phyloP scores from a whole-genome alignment of 2,888 invertebrate species.

The Globia sparganii region DNA sequence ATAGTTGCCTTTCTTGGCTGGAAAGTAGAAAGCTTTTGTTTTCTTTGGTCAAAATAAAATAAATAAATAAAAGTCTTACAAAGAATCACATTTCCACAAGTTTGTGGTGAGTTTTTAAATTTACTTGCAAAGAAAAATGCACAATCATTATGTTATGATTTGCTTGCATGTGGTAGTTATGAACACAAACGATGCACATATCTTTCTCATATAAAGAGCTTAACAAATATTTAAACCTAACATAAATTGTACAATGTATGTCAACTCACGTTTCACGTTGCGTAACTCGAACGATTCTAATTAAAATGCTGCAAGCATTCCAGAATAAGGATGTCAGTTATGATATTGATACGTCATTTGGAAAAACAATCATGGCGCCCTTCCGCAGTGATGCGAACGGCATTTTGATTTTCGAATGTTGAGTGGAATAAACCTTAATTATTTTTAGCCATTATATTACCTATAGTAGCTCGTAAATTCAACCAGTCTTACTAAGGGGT shows the following conservation, averaged over 20 bases:
- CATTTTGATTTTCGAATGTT: constrained; percentile 50
- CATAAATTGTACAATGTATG: constrained; percentile 45
- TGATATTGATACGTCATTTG: constrained; percentile 58
- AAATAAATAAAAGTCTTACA: too few relatives aligned
- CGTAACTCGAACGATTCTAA: constrained; percentile 50
- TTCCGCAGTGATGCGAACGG: constrained; percentile 41
- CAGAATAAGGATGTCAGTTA: constrained; percentile 63
- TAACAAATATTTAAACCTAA: constrained; percentile 45
- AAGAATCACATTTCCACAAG: background rate
- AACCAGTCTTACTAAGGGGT: too few relatives aligned
- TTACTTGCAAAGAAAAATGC: background rate
- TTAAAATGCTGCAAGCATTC: constrained; percentile 62
- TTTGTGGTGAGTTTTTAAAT: background rate
- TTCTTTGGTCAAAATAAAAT: background rate
- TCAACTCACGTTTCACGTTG: constrained; percentile 47
- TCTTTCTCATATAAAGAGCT: constrained; percentile 26
- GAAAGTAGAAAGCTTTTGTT: background rate
- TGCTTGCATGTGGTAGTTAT: constrained; percentile 6
- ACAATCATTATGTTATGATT: background rate
- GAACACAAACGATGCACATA: constrained; percentile 17
- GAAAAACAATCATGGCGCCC: constrained; percentile 56
- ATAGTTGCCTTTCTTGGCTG: background rate
- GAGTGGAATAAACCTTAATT: constrained; percentile 9
- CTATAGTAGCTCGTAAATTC: too few relatives aligned
- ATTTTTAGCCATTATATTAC: constrained; percentile 6